Evolutionary conservation across 2,113 vertebrate genomes (phyloP), one percentile per base, ranked within the genome.

Genomic region (Limnothrissa miodon): DNA sequence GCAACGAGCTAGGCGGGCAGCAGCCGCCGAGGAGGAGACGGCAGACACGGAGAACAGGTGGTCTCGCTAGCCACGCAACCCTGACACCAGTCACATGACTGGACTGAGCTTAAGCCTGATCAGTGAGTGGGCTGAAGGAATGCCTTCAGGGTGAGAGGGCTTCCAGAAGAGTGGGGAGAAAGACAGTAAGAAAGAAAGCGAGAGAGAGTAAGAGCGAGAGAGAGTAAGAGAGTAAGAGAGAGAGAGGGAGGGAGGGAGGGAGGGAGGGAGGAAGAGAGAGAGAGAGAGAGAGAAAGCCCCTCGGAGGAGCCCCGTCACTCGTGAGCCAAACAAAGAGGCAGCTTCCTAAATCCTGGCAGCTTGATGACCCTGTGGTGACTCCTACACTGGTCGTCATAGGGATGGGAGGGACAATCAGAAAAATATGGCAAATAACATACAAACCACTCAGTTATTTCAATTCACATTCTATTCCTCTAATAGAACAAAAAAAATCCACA

Each of bases 31-130:
- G 46, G 46, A 10, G 46, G 46, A 13, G 21, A 19, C 51, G 23
- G 51, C 51, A 91, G 92, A 85, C 83, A 70, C 39, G 36, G 81
- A 42, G 82, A 90, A 92, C 92, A 93, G 92, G 91, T 92, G 92
- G 90, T 90, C 84, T 84, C 48, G 82, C 86, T 78, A 66, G 88
- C 82, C 82, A 56, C 89, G 44, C 51, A 17, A 45, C 78, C 86
- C 33, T 87, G 85, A 88, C 89, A 89, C 88, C 81, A 84, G 86
- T 86, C 91, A 91, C 86, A 91, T 89, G 90, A 87, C 90, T 85
- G 70, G 87, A 83, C 83, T 90, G 89, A 90, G 85, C 82, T 7
- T 33, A 70, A 70, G 62, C 62, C 62, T 36, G 62, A 70, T 70
- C 62, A 70, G 62, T 36, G 11, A 70, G 29, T 36, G 62, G 56